Percentiles rank a stretch among this genome's conserved stretches.
Evolutionary conservation across 1,140 invertebrate species (phyloP).

Genomic region (Drosophila willistoni): DNA sequence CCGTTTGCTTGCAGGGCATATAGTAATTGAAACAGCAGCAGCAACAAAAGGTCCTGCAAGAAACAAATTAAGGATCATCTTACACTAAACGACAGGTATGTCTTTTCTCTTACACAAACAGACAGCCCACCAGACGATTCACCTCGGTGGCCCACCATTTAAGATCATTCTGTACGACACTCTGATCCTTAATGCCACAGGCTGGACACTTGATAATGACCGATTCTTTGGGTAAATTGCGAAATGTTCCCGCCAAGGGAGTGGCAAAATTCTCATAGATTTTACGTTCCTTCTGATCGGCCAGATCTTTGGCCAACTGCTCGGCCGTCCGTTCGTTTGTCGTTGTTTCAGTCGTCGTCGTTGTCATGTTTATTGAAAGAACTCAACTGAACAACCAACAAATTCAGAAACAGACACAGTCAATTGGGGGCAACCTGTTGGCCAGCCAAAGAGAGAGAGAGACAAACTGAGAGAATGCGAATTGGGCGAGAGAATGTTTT

Average conservation of each 20-base stretch:
- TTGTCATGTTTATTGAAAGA: slow-evolving; percentile 43
- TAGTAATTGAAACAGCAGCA: slow-evolving; percentile 74
- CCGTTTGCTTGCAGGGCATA: slow-evolving; percentile 74
- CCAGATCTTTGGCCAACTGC: slow-evolving; percentile 31
- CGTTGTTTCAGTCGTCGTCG: slow-evolving; percentile 38
- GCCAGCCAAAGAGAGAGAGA: background rate
- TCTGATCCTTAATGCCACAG: slow-evolving; percentile 62
- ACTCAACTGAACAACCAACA: slow-evolving; percentile 45
- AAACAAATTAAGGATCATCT: background rate
- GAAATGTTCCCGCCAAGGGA: slow-evolving; percentile 69
- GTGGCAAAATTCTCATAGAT: slow-evolving; percentile 81
- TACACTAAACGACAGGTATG: background rate
- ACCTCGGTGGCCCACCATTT: slow-evolving; percentile 77
- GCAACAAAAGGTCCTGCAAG: slow-evolving; percentile 68
- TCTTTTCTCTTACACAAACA: slow-evolving; percentile 65
- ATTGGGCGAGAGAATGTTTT: background rate
- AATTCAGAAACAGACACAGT: background rate
- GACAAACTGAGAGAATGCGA: background rate
- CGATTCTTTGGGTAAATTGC: slow-evolving; percentile 67
- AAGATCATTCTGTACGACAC: slow-evolving; percentile 69
- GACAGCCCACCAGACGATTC: slow-evolving; percentile 74
- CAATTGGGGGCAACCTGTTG: background rate
- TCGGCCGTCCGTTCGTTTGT: slow-evolving; percentile 37
- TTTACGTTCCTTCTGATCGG: slow-evolving; percentile 53
- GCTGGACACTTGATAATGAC: slow-evolving; percentile 69